These are phyloP conservation scores for Eubucco bourcierii DNA, from an alignment of 2,113 vertebrate genomes.

Conservation along the genomic window DNA sequence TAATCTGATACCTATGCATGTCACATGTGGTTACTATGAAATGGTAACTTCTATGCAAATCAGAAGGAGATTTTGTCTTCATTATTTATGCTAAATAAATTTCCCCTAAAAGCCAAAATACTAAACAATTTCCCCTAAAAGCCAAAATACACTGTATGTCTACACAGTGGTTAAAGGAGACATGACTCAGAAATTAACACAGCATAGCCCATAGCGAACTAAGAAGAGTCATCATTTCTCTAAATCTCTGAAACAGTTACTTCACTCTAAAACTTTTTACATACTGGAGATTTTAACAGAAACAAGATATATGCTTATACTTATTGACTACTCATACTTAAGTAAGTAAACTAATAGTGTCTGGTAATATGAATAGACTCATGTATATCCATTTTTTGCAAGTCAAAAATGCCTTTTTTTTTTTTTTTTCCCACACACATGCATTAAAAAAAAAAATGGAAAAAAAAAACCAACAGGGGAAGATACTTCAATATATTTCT, in stretches of 20 bases:
- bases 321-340: not conserved
- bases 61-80: not conserved
- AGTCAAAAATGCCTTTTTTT: not conserved
- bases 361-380: not conserved
- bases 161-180: not conserved
- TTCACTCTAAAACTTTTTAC: not conserved
- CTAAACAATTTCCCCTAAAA: not conserved
- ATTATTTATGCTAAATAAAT: not conserved
- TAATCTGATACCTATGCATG: not conserved
- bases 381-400: not conserved
- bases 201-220: not conserved
- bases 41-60: not conserved
- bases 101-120: not conserved
- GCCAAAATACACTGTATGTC: not conserved
- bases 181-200: not conserved
- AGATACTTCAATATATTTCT: not conserved
- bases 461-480: not conserved
- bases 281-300: slow-evolving; percentile 18
- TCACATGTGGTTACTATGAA: not conserved
- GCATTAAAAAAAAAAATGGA: not conserved
- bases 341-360: not conserved
- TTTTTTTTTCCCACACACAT: not conserved
- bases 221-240: not conserved
- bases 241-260: not conserved
- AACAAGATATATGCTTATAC: not conserved